Percentiles rank a stretch among this genome's conserved stretches.
Conservation (phyloP, 2,888 invertebrate species). For the Corbicula japonica region DNA sequence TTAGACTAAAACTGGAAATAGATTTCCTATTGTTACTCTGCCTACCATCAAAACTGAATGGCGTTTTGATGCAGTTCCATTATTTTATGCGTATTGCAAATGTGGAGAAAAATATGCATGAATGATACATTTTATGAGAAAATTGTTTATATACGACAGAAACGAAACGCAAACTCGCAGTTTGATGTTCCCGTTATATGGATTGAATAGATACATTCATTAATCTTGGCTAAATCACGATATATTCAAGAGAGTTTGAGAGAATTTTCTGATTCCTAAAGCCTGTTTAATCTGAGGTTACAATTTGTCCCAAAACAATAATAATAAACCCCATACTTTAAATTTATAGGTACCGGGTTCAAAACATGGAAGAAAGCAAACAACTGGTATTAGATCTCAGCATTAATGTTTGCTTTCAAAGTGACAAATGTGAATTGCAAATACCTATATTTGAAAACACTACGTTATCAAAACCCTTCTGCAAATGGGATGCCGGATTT, state of each 20-base stretch:
- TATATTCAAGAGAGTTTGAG: background rate
- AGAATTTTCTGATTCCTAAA: no score
- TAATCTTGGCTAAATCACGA: background rate
- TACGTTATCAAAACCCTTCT: constrained; percentile 47
- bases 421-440: constrained; percentile 43
- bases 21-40: no score
- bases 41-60: no score
- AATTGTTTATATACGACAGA: no score
- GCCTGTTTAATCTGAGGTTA: background rate
- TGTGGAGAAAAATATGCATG: no score
- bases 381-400: constrained; percentile 36
- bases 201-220: background rate
- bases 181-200: background rate
- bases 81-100: no score
- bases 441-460: constrained; percentile 42
- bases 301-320: no score
- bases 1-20: no score
- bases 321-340: no score
- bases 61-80: no score
- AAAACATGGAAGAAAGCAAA: constrained; percentile 43
- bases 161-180: background rate
- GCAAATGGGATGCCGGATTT: constrained; percentile 58
- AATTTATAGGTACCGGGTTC: constrained; percentile 52
- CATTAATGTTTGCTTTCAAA: constrained; percentile 53
- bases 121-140: no score